A percentile compares a stretch with the other conserved stretches of the same genome.
phyloP scores from a whole-genome alignment of 2,113 vertebrate genomes.

The Ramphastos sulfuratus region DNA sequence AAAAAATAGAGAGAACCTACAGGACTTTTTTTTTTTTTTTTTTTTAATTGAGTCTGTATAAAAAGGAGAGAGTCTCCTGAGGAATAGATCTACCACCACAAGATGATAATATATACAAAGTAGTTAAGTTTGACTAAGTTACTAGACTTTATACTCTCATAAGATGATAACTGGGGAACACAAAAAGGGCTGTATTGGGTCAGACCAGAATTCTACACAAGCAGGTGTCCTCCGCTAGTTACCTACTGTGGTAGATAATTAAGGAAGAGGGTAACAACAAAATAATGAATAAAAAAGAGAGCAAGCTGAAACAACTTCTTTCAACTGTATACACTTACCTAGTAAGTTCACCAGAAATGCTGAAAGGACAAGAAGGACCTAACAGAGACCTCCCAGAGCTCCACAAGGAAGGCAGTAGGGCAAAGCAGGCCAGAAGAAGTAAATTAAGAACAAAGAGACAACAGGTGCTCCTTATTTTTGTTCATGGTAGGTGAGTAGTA shows the following conservation, averaged over 20 bases:
- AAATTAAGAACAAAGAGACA: background rate
- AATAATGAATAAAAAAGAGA: background rate
- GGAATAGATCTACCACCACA: background rate
- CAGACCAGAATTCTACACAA: rapidly evolving
- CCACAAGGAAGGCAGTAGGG: background rate
- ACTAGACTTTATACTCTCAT: background rate
- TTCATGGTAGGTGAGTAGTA: background rate
- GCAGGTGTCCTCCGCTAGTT: background rate
- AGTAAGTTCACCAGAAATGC: background rate
- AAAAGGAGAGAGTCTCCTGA: background rate
- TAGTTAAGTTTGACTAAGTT: background rate
- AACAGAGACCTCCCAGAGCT: background rate
- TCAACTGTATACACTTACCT: background rate
- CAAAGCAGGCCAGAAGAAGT: background rate
- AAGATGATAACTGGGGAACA: background rate
- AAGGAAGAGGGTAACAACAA: background rate
- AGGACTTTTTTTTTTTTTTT: background rate
- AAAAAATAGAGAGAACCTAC: background rate
- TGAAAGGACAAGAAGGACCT: background rate
- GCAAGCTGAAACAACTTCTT: background rate
- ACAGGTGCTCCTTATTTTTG: constrained; percentile 9
- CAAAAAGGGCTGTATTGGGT: background rate
- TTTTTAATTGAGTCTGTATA: background rate
- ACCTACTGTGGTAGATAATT: background rate
- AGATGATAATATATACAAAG: background rate